Percentiles rank a stretch among this genome's conserved stretches.
Evolutionary conservation across 1,140 invertebrate genomes (phyloP).

Genomic region (Heliconius himera): DNA sequence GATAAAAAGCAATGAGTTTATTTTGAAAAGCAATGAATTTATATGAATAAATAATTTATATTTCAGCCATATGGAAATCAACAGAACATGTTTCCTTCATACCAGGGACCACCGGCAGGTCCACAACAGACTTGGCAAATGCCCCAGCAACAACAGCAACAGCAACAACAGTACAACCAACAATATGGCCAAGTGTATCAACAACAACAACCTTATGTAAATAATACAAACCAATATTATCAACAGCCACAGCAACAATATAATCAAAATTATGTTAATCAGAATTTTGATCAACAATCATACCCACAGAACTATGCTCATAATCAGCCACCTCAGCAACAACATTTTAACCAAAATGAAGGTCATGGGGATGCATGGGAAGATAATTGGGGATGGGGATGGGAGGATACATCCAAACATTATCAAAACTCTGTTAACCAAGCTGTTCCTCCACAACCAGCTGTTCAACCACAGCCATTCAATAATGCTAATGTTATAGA

Average conservation of each 20-base stretch:
- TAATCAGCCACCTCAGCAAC: slow-evolving; percentile 56
- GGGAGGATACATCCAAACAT: slow-evolving; percentile 74
- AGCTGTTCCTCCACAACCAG: slow-evolving; percentile 33
- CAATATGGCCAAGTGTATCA: slow-evolving; percentile 68
- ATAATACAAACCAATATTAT: slow-evolving; percentile 66
- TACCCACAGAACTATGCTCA: slow-evolving; percentile 68
- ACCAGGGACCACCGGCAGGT: slow-evolving; percentile 47
- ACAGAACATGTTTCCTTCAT: slow-evolving; percentile 66
- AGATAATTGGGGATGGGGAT: slow-evolving; percentile 80
- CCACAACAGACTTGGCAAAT: slow-evolving; percentile 59
- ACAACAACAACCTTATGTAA: slow-evolving; percentile 52
- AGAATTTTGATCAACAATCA: slow-evolving; percentile 58
- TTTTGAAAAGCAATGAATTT: background rate
- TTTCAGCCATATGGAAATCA: slow-evolving; percentile 71
- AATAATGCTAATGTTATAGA: slow-evolving; percentile 78
- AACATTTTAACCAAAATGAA: slow-evolving; percentile 56
- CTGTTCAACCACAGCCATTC: slow-evolving; percentile 43
- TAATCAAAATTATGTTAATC: slow-evolving; percentile 65
- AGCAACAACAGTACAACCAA: slow-evolving; percentile 61
- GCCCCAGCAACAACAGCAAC: slow-evolving; percentile 56
- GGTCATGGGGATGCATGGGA: slow-evolving; percentile 66
- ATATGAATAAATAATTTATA: slow-evolving; percentile 6
- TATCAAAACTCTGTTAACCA: slow-evolving; percentile 50
- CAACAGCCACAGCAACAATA: slow-evolving; percentile 59
- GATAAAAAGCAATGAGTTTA: background rate